Base-by-base conservation (phyloP, 2,113 vertebrate genomes). In the Poeciliopsis occidentalis region DNA sequence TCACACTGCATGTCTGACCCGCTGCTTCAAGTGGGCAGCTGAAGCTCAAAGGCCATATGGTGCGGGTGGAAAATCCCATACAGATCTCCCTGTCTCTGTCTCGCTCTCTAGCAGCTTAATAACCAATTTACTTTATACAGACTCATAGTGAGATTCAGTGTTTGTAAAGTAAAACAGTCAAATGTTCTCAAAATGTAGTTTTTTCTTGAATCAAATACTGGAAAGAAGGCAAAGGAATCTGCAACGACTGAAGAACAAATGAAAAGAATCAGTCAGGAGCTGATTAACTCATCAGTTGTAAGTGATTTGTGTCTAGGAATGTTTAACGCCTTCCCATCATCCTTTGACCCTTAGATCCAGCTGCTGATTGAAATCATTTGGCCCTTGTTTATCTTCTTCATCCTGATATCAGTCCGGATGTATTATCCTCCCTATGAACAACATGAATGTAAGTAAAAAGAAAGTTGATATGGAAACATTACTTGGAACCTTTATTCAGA, bases 381-480 rank as follows among this genome's bases (percentile, higher is more conserved):
- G 98, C 98, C 98, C 24, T 94, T 99, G 1, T 97, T 99, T 83
- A 97, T 99, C 93, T 99, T 99, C 91, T 96, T 99, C 87, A 99
- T 99, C 88, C 87, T 99, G 90, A 97, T 98, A 83, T 98, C 97
- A 11, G 98, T 99, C 47, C 94, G 98, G 71, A 91, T 97, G 31
- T 93, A 95, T 84, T 99, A 97, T 88, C 98, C 98, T 7, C 97
- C 98, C 26, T 97, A 98, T 0, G 97, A 99, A 79, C 98, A 99
- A 79, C 97, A 98, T 88, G 96, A 99, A 93, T 99, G 98, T 99
- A 94, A 98, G 80, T 76, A 47, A 47, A 57, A n/a, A n/a, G 8
- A 22, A 24, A 2, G 17, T 19, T 8, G 8, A 54, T 54, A 8
- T 54, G 17, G 2, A 54, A 19, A 19, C 15, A 54, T 54, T 8